Conservation (phyloP, 92 coral and sea anemone genomes). For the Parazoanthus darwini region DNA sequence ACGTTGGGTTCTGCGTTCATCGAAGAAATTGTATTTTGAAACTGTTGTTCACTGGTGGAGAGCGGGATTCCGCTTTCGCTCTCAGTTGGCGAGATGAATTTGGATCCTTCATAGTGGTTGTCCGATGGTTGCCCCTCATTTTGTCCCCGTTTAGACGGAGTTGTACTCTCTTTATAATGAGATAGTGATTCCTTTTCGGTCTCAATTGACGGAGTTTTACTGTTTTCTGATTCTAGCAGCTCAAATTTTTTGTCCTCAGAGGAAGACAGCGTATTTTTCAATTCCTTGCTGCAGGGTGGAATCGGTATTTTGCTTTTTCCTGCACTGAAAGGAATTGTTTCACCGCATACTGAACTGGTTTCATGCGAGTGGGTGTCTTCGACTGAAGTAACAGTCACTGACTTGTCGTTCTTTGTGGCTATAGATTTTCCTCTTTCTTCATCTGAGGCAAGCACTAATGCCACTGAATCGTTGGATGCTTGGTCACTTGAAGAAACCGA, state of each 20-base stretch:
- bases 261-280: background rate
- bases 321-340: background rate
- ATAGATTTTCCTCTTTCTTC: background rate
- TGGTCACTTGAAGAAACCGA: background rate
- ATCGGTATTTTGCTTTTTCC: constrained; percentile 26
- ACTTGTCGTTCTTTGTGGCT: background rate
- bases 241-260: background rate
- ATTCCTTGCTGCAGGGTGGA: background rate
- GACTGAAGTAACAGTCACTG: background rate
- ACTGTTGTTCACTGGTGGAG: background rate
- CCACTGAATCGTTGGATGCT: background rate
- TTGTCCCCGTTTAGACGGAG: background rate
- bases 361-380: background rate
- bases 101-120: background rate
- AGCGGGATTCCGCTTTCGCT: constrained; percentile 23
- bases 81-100: background rate
- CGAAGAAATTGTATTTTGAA: background rate
- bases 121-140: background rate
- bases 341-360: background rate
- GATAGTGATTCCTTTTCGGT: background rate
- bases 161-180: background rate
- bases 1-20: background rate
- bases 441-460: background rate
- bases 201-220: background rate
- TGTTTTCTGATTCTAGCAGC: background rate